Evolutionary conservation across 2,888 invertebrate species (phyloP), one percentile per base, ranked within the genome.

Genomic region (Calephelis perditalis): DNA sequence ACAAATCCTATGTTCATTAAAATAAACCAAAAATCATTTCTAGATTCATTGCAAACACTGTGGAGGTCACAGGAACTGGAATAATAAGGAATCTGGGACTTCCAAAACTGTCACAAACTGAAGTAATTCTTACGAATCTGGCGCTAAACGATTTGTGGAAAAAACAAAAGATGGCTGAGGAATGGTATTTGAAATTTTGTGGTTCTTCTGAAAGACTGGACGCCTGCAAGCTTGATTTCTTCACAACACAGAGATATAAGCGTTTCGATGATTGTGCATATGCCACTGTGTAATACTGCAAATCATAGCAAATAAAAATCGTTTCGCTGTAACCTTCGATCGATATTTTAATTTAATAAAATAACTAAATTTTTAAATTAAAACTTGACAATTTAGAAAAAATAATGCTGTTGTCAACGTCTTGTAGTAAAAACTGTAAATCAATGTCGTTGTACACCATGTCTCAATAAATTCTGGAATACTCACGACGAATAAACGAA

Each of bases 11-110:
- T 40, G 6, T 2, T 44, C 3, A 10, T 45, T n/a, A 5, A 59
- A 59, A 8, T 54, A n/a, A 59, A 0, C 9, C 46, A 37, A 49
- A 40, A 49, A 49, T 49, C 49, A 36, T 74, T 81, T 77, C 65
- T 84, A 90, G 89, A 84, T 90, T 75, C 73, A 76, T 88, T 70
- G 84, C 81, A 10, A 81, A 72, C 69, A 62, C 78, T 3, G 84
- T 92, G 64, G 86, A 87, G 65, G 82, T 92, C 63, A 81, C 84
- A 40, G 78, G 81, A 46, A 76, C 75, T 8, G 92, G 92, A 10
- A 84, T 92, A 57, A 68, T 72, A 7, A 87, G 80, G 65, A 85
- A 89, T 70, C 75, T 84, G 56, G 92, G 92, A 0, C 68, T 92
- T 12, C 91, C 92, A 4, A 80, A 75, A 70, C 78, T 92, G 77